Conservation (phyloP, 1,140 invertebrate genomes). For the Drosophila varians region DNA sequence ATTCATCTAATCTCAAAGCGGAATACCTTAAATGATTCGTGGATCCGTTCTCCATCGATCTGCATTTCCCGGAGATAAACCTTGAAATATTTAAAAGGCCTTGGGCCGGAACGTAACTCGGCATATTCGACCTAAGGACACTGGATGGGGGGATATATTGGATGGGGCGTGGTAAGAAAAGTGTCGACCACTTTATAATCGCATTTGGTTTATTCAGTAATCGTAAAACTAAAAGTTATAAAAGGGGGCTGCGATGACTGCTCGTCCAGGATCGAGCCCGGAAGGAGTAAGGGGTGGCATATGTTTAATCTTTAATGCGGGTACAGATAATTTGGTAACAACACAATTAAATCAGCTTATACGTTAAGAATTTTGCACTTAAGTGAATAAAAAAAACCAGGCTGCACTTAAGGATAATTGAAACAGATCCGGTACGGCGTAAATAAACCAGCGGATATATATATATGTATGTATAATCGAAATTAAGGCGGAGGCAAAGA, state of each 20-base stretch:
- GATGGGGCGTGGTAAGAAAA: too few relatives aligned
- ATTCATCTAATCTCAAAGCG: too few relatives aligned
- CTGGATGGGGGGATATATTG: too few relatives aligned
- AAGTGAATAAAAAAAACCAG: slow-evolving; percentile 11
- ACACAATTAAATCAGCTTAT: slow-evolving; percentile 20
- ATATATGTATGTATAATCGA: slow-evolving; percentile 16
- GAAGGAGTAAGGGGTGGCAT: background rate
- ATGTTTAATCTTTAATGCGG: slow-evolving; percentile 13
- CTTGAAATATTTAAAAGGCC: too few relatives aligned
- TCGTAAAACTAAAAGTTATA: background rate
- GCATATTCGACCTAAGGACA: too few relatives aligned
- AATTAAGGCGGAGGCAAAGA: slow-evolving; percentile 1
- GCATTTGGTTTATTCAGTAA: slow-evolving; percentile 7
- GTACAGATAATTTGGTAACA: slow-evolving; percentile 28
- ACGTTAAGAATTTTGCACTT: slow-evolving; percentile 2
- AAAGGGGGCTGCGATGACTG: background rate
- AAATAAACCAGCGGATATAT: slow-evolving; percentile 10
- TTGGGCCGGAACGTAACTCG: too few relatives aligned
- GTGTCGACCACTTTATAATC: slow-evolving; percentile 7
- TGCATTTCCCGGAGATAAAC: too few relatives aligned
- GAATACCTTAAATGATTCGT: too few relatives aligned
- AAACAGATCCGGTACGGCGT: slow-evolving; percentile 10
- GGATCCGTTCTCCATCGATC: too few relatives aligned
- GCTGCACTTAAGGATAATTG: slow-evolving; percentile 9
- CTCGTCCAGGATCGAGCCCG: background rate